These are phyloP conservation scores for Ctenoplectra terminalis DNA, from an alignment of 1,140 invertebrate genomes.

Conservation along the genomic window DNA sequence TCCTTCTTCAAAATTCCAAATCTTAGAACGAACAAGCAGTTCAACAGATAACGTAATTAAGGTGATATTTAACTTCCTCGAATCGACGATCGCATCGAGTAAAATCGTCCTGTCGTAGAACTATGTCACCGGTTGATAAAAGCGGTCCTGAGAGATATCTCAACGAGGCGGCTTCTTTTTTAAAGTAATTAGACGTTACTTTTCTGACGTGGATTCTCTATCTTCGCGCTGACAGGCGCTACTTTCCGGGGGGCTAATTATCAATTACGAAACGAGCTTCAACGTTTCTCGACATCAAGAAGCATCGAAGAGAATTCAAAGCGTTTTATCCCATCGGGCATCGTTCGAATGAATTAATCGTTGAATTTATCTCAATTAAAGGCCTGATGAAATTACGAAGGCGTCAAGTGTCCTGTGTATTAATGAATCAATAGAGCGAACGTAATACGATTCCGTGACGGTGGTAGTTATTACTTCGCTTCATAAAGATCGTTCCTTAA, in stretches of 20 bases:
- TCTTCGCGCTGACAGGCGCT: background rate
- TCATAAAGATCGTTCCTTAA: background rate
- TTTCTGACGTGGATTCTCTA: background rate
- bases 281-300: background rate
- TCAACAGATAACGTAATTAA: slow-evolving; percentile 2
- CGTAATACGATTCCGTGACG: background rate
- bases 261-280: background rate
- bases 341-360: background rate
- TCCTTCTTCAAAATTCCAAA: background rate
- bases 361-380: background rate
- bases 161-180: background rate
- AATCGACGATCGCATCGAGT: background rate
- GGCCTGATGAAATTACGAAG: background rate
- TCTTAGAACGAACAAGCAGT: background rate
- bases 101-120: background rate
- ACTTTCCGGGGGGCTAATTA: background rate
- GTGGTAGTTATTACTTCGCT: background rate
- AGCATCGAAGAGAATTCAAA: no score
- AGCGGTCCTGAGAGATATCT: background rate
- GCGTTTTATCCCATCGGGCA: background rate
- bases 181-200: background rate
- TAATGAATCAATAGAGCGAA: background rate
- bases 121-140: background rate
- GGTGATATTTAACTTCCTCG: background rate
- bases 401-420: background rate